Evolutionary conservation across 2,888 invertebrate genomes (phyloP), one percentile per base, ranked within the genome.

Genomic region (Chymomyza procnemis): DNA sequence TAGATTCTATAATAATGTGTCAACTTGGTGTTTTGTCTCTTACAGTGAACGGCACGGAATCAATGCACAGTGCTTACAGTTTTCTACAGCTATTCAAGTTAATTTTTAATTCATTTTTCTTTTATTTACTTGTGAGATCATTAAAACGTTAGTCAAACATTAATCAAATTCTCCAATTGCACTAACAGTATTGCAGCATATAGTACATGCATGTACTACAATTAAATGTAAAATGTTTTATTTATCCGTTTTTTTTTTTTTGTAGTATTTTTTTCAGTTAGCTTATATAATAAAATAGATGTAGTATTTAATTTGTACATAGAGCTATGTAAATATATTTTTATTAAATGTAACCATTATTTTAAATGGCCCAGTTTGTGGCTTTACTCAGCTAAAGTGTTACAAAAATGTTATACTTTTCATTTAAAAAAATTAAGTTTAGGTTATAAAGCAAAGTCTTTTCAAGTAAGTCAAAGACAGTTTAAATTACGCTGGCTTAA

Each of bases 41-140:
- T 81, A 81, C 80, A 83, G 80, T 78, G 71, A 56, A 21, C 56
- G 18, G 54, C 16, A 18, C 50, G 50, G 50, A 21, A 50, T 22
- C 54, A 19, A 21, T 21, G 22, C 21, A 54, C 19, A 22, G 22
- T 22, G 19, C 54, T 50, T 14, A 41, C 3, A 50, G 2, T 56
- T 66, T 63, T 71, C 61, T 67, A 72, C 55, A 63, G 50, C 62
- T 73, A 61, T 69, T 62, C 46, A 58, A 18, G 34, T 30, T 58
- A 54, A 21, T 21, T 6, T 9, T 58, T 2, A 18, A 9, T 58
- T 58, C 9, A 14, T n/a, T 34, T 61, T 50, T 34, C 46, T n/a
- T 41, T 54, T 55, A 16, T 41, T n/a, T 21, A 18, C 4, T 57
- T 79, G 82, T 83, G 83, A 83, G 83, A 83, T 83, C 83, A 85